Evolutionary conservation across 1,140 invertebrate genomes (phyloP).

Genomic region (Magallana gigas): DNA sequence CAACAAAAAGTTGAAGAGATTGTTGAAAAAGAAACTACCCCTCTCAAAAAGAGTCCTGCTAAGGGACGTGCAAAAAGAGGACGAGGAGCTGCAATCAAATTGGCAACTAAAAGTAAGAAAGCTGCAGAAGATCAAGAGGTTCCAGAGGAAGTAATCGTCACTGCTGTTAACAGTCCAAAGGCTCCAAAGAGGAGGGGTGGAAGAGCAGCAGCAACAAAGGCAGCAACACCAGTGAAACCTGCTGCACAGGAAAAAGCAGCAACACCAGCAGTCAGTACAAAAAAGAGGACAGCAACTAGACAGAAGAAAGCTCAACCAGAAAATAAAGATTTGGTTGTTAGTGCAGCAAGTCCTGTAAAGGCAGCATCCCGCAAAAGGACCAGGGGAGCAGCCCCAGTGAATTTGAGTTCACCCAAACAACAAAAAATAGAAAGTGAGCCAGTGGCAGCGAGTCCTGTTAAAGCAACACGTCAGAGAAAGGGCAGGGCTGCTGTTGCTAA

Average conservation of each 20-base stretch:
- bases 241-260: background rate
- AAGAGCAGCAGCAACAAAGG: background rate
- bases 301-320: background rate
- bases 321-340: background rate
- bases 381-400: background rate
- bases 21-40: background rate
- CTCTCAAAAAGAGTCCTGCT: conserved; percentile 7
- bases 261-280: background rate
- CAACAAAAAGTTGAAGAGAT: conserved; percentile 24
- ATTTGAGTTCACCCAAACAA: conserved; percentile 3
- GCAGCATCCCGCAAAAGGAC: background rate
- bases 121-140: background rate
- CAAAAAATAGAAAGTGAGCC: background rate
- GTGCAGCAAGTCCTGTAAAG: background rate
- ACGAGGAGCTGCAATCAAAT: background rate
- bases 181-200: background rate
- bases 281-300: background rate
- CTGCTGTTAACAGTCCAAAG: background rate
- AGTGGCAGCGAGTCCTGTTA: background rate
- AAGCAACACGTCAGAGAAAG: background rate
- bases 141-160: background rate
- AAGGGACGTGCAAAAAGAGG: conserved; percentile 46
- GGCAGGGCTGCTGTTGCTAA: background rate
- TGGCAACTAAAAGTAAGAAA: background rate
- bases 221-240: background rate